These are phyloP conservation scores for Drosophila gaucha DNA, from an alignment of 2,888 invertebrate genomes.

Conservation along the genomic window DNA sequence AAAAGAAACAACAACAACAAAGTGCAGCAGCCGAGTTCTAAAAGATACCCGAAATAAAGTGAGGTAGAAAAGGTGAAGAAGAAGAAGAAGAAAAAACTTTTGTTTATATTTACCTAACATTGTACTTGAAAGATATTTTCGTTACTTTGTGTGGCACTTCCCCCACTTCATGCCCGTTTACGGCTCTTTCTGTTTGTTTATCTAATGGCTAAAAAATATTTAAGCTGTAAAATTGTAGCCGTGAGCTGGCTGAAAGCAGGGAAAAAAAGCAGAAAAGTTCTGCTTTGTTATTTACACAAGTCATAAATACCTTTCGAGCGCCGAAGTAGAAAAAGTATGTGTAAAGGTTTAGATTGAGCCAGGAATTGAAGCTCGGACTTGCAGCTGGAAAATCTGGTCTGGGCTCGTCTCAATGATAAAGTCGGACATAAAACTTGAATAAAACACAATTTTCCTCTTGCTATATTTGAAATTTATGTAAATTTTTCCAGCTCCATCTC, in stretches of 20 bases:
- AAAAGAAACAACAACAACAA: slow-evolving; percentile 35
- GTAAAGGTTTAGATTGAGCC: slow-evolving; percentile 45
- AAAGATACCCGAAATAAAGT: too few species aligned
- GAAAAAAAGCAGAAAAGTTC: slow-evolving; percentile 41
- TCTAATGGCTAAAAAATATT: slow-evolving; percentile 79
- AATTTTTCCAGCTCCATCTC: slow-evolving; percentile 32
- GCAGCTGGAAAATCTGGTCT: too few species aligned
- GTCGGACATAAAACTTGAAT: slow-evolving; percentile 50
- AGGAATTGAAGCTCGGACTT: slow-evolving; percentile 1
- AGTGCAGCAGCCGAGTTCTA: slow-evolving; percentile 50
- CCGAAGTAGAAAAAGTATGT: neutral
- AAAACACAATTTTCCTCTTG: slow-evolving; percentile 53
- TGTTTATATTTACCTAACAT: slow-evolving; percentile 82
- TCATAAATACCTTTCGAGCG: slow-evolving; percentile 68
- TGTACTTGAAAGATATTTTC: slow-evolving; percentile 82
- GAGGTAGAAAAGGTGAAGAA: slow-evolving; percentile 24
- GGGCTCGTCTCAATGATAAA: slow-evolving; percentile 39
- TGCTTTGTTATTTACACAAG: slow-evolving; percentile 58
- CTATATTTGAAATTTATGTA: slow-evolving; percentile 75
- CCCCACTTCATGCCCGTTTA: slow-evolving; percentile 1
- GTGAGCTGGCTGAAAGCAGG: slow-evolving; percentile 58
- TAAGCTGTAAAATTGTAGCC: slow-evolving; percentile 72
- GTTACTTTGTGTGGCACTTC: slow-evolving; percentile 47
- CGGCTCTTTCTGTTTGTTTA: slow-evolving; percentile 68
- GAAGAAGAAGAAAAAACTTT: slow-evolving; percentile 47